Percentiles rank a stretch among this genome's conserved stretches.
phyloP scores from a whole-genome alignment of 2,797 vertebrate genomes.

The Thaleichthys pacificus region DNA sequence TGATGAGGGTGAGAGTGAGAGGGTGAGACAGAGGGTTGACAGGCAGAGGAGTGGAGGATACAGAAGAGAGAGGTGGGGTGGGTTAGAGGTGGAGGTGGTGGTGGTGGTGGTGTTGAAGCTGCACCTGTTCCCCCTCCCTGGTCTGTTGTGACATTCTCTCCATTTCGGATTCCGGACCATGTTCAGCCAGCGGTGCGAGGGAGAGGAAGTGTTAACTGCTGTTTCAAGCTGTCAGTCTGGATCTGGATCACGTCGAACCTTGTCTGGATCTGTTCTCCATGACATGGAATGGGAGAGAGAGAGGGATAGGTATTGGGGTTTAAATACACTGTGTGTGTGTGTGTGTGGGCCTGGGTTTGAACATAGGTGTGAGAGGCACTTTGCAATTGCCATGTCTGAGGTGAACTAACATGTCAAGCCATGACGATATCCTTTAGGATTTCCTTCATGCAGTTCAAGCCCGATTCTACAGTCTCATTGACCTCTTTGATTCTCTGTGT shows the following conservation, averaged over 20 bases:
- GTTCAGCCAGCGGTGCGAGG: constrained; percentile 60
- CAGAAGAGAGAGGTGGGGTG: constrained; percentile 3
- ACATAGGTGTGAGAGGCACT: constrained; percentile 1
- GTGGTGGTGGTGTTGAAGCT: constrained; percentile 41
- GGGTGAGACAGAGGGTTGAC: constrained; percentile 26
- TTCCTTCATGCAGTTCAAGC: too few species aligned
- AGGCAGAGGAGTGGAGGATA: constrained; percentile 37
- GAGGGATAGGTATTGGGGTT: constrained; percentile 14
- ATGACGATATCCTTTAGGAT: too few species aligned
- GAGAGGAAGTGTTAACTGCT: constrained; percentile 63
- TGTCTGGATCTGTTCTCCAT: constrained; percentile 30
- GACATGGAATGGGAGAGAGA: constrained; percentile 28
- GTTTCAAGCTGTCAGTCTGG: constrained; percentile 67
- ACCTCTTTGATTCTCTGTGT: too few species aligned
- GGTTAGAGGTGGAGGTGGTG: constrained; percentile 41
- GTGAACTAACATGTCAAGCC: background rate
- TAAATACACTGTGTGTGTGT: too few species aligned
- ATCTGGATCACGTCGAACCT: constrained; percentile 61
- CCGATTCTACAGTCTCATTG: too few species aligned
- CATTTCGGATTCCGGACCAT: constrained; percentile 66
- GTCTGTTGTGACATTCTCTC: constrained; percentile 48
- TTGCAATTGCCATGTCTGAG: background rate
- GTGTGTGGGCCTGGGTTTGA: constrained; percentile 14
- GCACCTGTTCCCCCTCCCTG: constrained; percentile 53
- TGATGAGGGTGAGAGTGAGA: constrained; percentile 19